These are phyloP conservation scores for Meloidogyne chitwoodi DNA, from an alignment of 1,140 invertebrate genomes.

Conservation along the genomic window DNA sequence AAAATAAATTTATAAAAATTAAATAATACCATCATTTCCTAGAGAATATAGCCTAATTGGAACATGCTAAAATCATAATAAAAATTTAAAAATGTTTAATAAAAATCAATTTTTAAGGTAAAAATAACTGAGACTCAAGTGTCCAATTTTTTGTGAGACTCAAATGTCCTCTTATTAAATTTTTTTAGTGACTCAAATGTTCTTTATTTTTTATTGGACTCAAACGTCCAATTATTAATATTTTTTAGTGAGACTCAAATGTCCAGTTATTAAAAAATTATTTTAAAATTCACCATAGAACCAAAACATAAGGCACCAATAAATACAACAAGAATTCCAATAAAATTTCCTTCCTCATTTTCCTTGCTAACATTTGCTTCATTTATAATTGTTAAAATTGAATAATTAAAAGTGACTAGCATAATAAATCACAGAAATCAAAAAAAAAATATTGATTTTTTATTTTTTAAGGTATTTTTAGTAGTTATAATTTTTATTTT, in stretches of 20 bases:
- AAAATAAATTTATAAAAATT: neutral
- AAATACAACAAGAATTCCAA: slow-evolving; percentile 13
- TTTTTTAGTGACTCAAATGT: too few species aligned
- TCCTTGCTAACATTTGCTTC: neutral
- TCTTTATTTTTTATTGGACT: too few species aligned
- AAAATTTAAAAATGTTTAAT: neutral
- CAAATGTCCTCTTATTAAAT: too few species aligned
- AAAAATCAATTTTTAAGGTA: too few species aligned
- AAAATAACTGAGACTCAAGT: neutral
- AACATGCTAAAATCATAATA: slow-evolving; percentile 12
- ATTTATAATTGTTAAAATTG: neutral
- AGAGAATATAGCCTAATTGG: slow-evolving; percentile 22
- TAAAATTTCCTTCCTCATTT: neutral
- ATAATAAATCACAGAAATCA: neutral
- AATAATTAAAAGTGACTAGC: neutral
- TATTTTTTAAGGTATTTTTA: too few species aligned
- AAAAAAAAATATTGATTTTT: too few species aligned
- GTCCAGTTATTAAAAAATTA: too few species aligned
- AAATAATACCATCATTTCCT: slow-evolving; percentile 17
- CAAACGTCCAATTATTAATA: too few species aligned
- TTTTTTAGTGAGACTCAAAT: too few species aligned
- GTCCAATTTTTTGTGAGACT: neutral
- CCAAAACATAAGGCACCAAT: slow-evolving; percentile 22
- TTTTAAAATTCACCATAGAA: slow-evolving; percentile 7
- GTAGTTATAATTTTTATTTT: too few species aligned